Percentiles rank a stretch among this genome's conserved stretches.
Evolutionary conservation across 2,888 invertebrate genomes (phyloP).

Genomic region (Adela reaumurella): DNA sequence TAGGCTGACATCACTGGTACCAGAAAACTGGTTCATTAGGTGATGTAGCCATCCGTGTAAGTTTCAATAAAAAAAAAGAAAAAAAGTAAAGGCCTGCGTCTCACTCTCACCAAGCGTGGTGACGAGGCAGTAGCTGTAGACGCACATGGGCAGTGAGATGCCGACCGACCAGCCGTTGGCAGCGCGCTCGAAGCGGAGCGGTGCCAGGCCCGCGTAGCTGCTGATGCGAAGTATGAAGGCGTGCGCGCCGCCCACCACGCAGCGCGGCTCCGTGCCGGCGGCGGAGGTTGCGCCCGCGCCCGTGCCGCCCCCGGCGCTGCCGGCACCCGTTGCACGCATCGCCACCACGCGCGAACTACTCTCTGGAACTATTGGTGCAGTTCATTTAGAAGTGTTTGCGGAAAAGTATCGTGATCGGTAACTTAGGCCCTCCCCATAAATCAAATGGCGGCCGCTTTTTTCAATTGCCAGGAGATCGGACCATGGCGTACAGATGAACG

Average conservation of each 20-base stretch:
- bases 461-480: no score
- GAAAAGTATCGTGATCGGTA: no score
- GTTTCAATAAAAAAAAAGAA: neutral
- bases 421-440: no score
- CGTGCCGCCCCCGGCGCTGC: slow-evolving; percentile 14
- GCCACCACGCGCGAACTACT: neutral
- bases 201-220: slow-evolving; percentile 43
- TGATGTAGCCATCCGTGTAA: no score
- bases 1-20: no score
- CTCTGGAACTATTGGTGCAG: neutral
- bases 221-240: slow-evolving; percentile 40
- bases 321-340: neutral
- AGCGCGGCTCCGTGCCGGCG: slow-evolving; percentile 15
- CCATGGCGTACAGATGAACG: no score
- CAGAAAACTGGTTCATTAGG: no score
- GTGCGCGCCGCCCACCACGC: slow-evolving; percentile 45
- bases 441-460: no score
- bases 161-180: slow-evolving; percentile 31
- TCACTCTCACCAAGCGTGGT: slow-evolving; percentile 34
- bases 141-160: slow-evolving; percentile 37
- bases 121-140: slow-evolving; percentile 40
- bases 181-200: slow-evolving; percentile 33
- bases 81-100: no score
- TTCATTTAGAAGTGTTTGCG: no score
- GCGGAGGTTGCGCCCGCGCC: slow-evolving; percentile 12